A percentile compares a stretch with the other conserved stretches of the same genome.
phyloP scores from a whole-genome alignment of 2,888 invertebrate genomes.

The Terebella lapidaria region DNA sequence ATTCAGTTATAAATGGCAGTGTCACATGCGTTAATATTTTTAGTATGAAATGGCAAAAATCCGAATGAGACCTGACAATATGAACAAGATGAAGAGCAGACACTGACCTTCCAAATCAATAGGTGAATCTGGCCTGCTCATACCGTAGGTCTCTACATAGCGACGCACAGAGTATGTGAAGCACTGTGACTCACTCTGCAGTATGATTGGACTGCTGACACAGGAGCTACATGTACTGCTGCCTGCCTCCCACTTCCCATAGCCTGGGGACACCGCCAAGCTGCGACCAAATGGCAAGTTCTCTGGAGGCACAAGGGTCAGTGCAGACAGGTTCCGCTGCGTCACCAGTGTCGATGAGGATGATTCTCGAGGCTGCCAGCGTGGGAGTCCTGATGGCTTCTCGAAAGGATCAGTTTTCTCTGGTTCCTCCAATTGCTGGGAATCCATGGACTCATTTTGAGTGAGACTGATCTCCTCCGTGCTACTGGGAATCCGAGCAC shows the following conservation, averaged over 20 bases:
- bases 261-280: conserved; percentile 21
- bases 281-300: conserved; percentile 10
- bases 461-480: conserved; percentile 17
- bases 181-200: conserved; percentile 46
- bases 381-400: conserved; percentile 3
- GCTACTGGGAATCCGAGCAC: conserved; percentile 11
- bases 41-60: too few species aligned
- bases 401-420: conserved; percentile 9
- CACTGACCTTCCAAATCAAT: conserved; percentile 41
- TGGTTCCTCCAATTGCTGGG: conserved; percentile 6
- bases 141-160: conserved; percentile 30
- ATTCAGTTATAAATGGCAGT: background rate
- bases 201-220: conserved; percentile 42
- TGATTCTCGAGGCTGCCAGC: background rate
- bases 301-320: conserved; percentile 12
- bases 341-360: background rate
- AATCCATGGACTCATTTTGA: conserved; percentile 13
- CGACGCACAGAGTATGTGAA: conserved; percentile 48
- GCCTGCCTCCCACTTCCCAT: conserved; percentile 13
- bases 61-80: too few species aligned
- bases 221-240: conserved; percentile 61
- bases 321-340: background rate
- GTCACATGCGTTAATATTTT: background rate
- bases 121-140: conserved; percentile 32
- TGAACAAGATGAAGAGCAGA: background rate